These are phyloP conservation scores for Holothuria leucospilota DNA, from an alignment of 53 echinoderm and acorn worm genomes.

Conservation along the genomic window DNA sequence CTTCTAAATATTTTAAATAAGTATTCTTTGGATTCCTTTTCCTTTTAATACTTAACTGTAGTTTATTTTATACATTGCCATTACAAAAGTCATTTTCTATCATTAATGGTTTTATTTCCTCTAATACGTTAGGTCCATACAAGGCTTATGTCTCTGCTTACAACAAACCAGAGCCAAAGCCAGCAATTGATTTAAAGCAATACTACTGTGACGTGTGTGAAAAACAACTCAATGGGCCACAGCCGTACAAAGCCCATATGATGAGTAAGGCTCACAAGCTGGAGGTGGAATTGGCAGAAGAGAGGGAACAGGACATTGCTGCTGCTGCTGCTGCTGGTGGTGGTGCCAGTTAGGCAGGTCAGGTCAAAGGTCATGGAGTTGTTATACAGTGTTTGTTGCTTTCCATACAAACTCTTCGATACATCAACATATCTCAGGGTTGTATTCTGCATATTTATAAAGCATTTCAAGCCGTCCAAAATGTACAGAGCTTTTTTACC, in stretches of 20 bases:
- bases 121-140: slow-evolving; percentile 59
- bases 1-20: too few relatives aligned
- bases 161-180: slow-evolving; percentile 53
- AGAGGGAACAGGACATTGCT: slow-evolving; percentile 25
- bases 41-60: too few relatives aligned
- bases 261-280: slow-evolving; percentile 88
- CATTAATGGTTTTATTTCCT: background rate
- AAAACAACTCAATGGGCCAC: slow-evolving; percentile 87
- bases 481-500: too few relatives aligned
- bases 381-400: too few relatives aligned
- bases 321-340: background rate
- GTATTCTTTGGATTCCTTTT: too few relatives aligned
- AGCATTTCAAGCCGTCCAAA: too few relatives aligned
- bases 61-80: too few relatives aligned
- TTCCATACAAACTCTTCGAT: too few relatives aligned
- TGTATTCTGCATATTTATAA: too few relatives aligned
- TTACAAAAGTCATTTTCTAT: too few relatives aligned
- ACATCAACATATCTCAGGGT: too few relatives aligned
- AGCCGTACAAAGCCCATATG: slow-evolving; percentile 90
- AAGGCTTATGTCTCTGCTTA: slow-evolving; percentile 90
- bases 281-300: slow-evolving; percentile 78
- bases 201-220: slow-evolving; percentile 87
- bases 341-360: background rate
- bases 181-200: slow-evolving; percentile 1
- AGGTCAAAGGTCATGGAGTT: too few relatives aligned